Conservation (phyloP, 1,140 invertebrate genomes). For the Drosophila pandora region DNA sequence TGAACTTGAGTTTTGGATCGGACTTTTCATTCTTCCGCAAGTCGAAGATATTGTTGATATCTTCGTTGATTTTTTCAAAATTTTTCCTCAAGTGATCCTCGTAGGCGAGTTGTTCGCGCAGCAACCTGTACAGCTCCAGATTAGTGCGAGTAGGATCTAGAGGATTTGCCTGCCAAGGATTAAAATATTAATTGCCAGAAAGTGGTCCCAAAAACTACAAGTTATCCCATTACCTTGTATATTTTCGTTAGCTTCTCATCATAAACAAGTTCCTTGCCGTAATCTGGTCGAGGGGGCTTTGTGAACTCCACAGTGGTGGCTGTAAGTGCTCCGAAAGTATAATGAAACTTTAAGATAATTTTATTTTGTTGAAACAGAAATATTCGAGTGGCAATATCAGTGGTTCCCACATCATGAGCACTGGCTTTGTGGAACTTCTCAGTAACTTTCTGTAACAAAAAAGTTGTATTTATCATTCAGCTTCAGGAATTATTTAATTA, state of each 20-base stretch:
- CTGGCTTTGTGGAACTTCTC: slow-evolving; percentile 49
- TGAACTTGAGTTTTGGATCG: slow-evolving; percentile 83
- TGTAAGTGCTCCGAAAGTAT: slow-evolving; percentile 87
- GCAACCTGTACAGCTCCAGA: slow-evolving; percentile 86
- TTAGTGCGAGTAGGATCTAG: slow-evolving; percentile 85
- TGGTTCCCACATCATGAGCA: slow-evolving; percentile 42
- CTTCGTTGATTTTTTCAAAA: slow-evolving; percentile 84
- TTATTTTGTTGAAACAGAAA: slow-evolving; percentile 87
- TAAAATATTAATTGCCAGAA: neutral
- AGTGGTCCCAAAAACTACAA: neutral
- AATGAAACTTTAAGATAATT: slow-evolving; percentile 89
- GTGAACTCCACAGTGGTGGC: slow-evolving; percentile 87
- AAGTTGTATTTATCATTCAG: neutral
- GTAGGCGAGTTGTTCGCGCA: slow-evolving; percentile 84
- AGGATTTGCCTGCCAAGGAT: slow-evolving; percentile 86
- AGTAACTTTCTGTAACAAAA: slow-evolving; percentile 47
- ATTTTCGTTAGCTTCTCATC: slow-evolving; percentile 86
- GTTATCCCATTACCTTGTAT: slow-evolving; percentile 85
- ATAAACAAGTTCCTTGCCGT: slow-evolving; percentile 87
- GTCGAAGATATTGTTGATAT: slow-evolving; percentile 85
- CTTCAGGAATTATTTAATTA: neutral
- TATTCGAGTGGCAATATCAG: slow-evolving; percentile 87
- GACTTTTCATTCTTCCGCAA: slow-evolving; percentile 83
- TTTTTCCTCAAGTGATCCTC: slow-evolving; percentile 84
- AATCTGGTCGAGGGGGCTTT: slow-evolving; percentile 88